phyloP scores from a whole-genome alignment of 2,888 invertebrate genomes.

The Yponomeuta cagnagella region DNA sequence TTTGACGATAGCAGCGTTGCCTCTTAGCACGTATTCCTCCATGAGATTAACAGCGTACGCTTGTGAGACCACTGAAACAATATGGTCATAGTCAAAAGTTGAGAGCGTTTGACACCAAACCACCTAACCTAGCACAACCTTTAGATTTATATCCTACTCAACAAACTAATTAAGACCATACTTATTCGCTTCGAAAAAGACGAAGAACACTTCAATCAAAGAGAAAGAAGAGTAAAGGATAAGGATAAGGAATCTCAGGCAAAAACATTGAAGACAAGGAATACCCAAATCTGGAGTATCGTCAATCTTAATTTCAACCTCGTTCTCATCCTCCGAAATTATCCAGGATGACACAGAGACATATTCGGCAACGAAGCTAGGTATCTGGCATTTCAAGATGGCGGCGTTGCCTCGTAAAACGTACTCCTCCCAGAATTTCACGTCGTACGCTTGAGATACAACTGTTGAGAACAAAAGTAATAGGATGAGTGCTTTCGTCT shows the following conservation, averaged over 20 bases:
- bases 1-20: conserved; percentile 93
- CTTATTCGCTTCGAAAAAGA: neutral
- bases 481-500: neutral
- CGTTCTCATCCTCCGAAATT: conserved; percentile 80
- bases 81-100: conserved; percentile 16
- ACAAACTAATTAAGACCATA: no score
- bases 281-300: conserved; percentile 55
- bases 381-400: conserved; percentile 94
- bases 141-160: no score
- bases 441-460: conserved; percentile 91
- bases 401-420: conserved; percentile 93
- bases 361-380: conserved; percentile 94
- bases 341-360: conserved; percentile 91
- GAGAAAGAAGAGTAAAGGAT: neutral
- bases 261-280: conserved; percentile 14
- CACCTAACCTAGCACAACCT: no score
- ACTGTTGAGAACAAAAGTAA: conserved; percentile 75
- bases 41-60: conserved; percentile 92
- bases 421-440: conserved; percentile 95
- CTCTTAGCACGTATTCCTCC: conserved; percentile 93
- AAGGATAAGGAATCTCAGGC: neutral
- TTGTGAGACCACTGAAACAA: conserved; percentile 91
- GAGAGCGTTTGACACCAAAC: neutral
- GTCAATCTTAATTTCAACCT: conserved; percentile 57
- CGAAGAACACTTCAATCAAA: neutral